These are phyloP conservation scores for Lysandra coridon DNA, from an alignment of 2,888 invertebrate genomes.

Conservation along the genomic window DNA sequence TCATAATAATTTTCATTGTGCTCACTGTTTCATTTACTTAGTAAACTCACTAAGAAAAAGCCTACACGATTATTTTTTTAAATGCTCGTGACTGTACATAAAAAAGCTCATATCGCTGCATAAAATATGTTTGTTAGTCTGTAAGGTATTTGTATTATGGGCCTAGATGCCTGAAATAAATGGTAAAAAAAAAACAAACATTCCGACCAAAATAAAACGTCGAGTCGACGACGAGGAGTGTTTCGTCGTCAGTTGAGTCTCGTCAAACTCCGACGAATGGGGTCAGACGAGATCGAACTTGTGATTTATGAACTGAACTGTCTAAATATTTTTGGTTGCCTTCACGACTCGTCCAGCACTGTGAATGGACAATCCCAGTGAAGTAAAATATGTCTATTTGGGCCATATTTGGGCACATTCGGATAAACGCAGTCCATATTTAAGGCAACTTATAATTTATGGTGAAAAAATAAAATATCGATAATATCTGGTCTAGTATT, in stretches of 20 bases:
- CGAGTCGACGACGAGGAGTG: neutral
- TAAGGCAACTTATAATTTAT: too few species aligned
- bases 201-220: constrained; percentile 11
- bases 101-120: neutral
- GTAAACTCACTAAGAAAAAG: neutral
- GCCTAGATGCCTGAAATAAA: too few species aligned
- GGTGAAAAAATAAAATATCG: too few species aligned
- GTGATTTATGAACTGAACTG: constrained; percentile 22
- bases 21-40: too few species aligned
- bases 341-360: neutral
- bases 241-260: constrained; percentile 45
- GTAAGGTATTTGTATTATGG: too few species aligned
- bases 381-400: neutral
- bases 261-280: constrained; percentile 52
- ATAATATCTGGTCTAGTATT: too few species aligned
- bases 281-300: constrained; percentile 22
- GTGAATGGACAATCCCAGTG: neutral
- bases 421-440: neutral
- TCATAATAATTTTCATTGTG: too few species aligned
- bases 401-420: neutral
- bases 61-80: neutral
- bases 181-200: neutral
- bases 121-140: neutral
- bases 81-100: neutral
- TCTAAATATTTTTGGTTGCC: constrained; percentile 19